A percentile compares a stretch with the other conserved stretches of the same genome.
phyloP scores from a whole-genome alignment of 2,888 invertebrate species.

The Mythimna lalbum region DNA sequence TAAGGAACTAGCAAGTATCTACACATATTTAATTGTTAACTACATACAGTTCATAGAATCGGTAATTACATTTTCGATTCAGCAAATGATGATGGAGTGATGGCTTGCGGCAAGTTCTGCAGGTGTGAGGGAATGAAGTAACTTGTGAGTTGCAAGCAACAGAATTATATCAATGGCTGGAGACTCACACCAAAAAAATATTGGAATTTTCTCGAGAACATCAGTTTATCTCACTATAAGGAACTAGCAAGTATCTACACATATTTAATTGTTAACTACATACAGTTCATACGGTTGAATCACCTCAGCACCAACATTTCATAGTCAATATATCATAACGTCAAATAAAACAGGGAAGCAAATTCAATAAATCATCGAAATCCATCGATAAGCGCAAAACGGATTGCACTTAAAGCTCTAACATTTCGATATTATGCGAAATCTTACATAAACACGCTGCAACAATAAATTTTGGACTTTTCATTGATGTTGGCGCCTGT shows the following conservation, averaged over 20 bases:
- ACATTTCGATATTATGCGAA: slow-evolving; percentile 58
- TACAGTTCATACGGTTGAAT: slow-evolving; percentile 64
- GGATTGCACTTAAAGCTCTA: slow-evolving; percentile 77
- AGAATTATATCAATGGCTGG: background rate
- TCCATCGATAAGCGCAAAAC: slow-evolving; percentile 77
- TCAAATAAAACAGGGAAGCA: slow-evolving; percentile 81
- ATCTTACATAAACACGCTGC: slow-evolving; percentile 50
- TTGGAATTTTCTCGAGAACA: background rate
- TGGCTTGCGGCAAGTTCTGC: slow-evolving; percentile 15
- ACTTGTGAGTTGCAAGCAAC: background rate
- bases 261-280: slow-evolving; percentile 45
- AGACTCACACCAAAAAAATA: background rate
- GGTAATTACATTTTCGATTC: slow-evolving; percentile 57
- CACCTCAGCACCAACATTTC: slow-evolving; percentile 71
- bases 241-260: background rate
- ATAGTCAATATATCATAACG: slow-evolving; percentile 74
- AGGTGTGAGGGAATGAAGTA: slow-evolving; percentile 6
- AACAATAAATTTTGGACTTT: slow-evolving; percentile 46
- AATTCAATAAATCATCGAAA: slow-evolving; percentile 82
- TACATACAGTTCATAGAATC: slow-evolving; percentile 40
- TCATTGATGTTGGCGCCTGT: slow-evolving; percentile 50
- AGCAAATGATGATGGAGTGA: slow-evolving; percentile 44
- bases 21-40: too few species aligned
- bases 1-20: slow-evolving; percentile 1
- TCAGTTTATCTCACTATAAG: slow-evolving; percentile 6